Percentiles rank a stretch among this genome's conserved stretches.
phyloP scores from a whole-genome alignment of 2,888 invertebrate genomes.

The Catocala sponsa region DNA sequence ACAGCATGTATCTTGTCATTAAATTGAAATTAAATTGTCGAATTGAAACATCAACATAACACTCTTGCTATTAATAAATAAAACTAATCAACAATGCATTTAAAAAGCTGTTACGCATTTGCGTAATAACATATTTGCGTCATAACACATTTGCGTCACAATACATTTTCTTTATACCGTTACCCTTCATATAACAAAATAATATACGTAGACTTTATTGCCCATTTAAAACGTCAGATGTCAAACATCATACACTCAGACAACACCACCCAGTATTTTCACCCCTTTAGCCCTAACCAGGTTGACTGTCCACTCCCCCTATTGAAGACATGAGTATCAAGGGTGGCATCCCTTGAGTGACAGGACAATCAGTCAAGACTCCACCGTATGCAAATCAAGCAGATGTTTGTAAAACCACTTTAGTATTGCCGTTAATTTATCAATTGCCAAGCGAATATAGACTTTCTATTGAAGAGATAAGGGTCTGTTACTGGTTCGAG shows the following conservation, averaged over 20 bases:
- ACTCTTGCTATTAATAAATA: no score
- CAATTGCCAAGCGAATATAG: conserved; percentile 12
- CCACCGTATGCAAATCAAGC: conserved; percentile 69
- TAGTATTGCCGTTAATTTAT: conserved; percentile 3
- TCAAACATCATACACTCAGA: not conserved
- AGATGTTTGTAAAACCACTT: conserved; percentile 60
- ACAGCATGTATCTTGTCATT: no score
- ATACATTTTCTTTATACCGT: no score
- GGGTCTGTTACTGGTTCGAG: not conserved
- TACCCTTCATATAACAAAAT: no score
- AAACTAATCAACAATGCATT: no score
- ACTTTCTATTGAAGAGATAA: conserved; percentile 15
- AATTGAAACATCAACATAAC: no score
- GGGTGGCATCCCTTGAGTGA: conserved; percentile 53
- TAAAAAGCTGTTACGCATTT: no score
- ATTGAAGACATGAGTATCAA: conserved; percentile 20
- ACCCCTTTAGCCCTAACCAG: conserved; percentile 2
- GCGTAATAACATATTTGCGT: no score
- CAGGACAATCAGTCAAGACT: conserved; percentile 75
- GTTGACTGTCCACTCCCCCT: conserved; percentile 15
- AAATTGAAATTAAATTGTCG: no score
- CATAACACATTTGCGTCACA: no score
- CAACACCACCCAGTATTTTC: conserved; percentile 9
- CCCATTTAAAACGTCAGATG: no score
- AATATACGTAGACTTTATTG: no score